Percentiles rank a stretch among this genome's conserved stretches.
These are phyloP conservation scores for Phaethornis superciliosus DNA, from an alignment of 2,113 vertebrate genomes.

Conservation along the genomic window DNA sequence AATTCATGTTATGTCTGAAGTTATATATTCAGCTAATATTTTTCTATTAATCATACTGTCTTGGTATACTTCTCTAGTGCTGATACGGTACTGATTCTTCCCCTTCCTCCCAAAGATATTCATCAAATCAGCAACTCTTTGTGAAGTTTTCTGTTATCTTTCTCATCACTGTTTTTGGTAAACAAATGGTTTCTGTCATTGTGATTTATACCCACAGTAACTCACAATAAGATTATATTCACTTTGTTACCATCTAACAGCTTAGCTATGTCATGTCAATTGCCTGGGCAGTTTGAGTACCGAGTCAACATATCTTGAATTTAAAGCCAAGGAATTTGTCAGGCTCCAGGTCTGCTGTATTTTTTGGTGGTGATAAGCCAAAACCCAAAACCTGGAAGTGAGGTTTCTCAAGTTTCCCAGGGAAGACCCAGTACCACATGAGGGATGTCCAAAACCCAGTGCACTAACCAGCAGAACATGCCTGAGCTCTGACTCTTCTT, in stretches of 20 bases:
- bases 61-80: not conserved
- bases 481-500: not conserved
- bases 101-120: not conserved
- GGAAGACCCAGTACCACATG: rapidly evolving
- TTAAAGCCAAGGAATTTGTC: not conserved
- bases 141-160: not conserved
- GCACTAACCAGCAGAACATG: rapidly evolving
- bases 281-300: not conserved
- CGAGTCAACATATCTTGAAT: not conserved
- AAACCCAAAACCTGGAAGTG: not conserved
- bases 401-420: not conserved
- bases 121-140: not conserved
- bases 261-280: not conserved
- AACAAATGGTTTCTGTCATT: not conserved
- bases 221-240: not conserved
- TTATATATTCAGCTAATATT: not conserved
- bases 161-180: not conserved
- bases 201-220: not conserved
- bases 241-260: not conserved
- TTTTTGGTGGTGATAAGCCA: not conserved
- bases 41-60: not conserved
- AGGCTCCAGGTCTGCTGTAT: rapidly evolving
- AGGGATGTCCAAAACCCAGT: not conserved
- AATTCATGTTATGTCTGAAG: not conserved
- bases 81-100: not conserved